Base-by-base conservation (phyloP, 2,888 invertebrate genomes). In the Melinopterus prodromus region DNA sequence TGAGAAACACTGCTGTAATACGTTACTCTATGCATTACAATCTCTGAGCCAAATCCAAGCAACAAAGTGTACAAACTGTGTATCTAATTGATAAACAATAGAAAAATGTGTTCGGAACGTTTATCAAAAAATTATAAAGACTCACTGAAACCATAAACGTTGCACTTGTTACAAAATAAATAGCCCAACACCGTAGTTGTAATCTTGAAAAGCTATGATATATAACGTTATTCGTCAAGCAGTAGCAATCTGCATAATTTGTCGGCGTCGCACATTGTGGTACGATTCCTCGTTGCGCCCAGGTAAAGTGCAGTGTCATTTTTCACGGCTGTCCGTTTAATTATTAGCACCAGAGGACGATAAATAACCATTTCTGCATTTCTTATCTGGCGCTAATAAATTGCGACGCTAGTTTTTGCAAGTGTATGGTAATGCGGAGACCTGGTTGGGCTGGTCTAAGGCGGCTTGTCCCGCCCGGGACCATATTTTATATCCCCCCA, bases 291-390 rank as follows among this genome's bases (percentile, higher is more conserved):
- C n/a, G 74, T 37, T 35, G 71, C 16, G 74, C 74, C 26, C 74
- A 74, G 74, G 74, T 74, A 74, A 53, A 74, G 74, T 74, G 74
- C 74, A 74, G 74, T 74, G 74, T 74, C 74, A 37, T 74, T 74
- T 74, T 74, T 74, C 74, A 74, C 74, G 36, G 36, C 26, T 37
- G 35, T 37, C 74, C 74, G 74, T 74, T 74, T 74, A 74, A 74
- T 74, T 74, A 74, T 74, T 74, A 74, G 74, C 74, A 35, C 16
- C 74, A 37, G 35, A 36, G 74, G 6, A 35, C 74, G 35, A 74
- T 74, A 74, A 74, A 74, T 74, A 74, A 74, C 74, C 74, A 74
- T 74, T 74, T 74, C 74, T 74, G 74, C 74, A 74, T 74, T 74
- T 74, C 74, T 74, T 74, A 74, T 74, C 74, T 74, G 7, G 26